These are phyloP conservation scores for Physeter macrocephalus DNA, from an alignment of 2,113 vertebrate species.

Conservation along the genomic window DNA sequence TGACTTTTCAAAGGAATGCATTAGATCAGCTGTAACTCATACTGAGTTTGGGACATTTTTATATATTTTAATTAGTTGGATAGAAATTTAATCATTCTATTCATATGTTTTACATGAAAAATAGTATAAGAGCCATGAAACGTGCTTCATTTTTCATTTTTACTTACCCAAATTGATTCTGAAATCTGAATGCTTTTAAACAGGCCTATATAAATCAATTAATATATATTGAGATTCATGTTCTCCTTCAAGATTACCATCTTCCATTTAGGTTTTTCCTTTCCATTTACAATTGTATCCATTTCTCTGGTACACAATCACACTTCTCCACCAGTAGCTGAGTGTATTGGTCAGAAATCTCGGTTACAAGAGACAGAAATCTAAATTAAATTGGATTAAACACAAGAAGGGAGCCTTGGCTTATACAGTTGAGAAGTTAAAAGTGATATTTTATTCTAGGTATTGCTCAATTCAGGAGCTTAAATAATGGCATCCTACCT, in stretches of 20 bases:
- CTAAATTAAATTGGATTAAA: neutral
- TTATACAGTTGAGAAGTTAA: neutral
- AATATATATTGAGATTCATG: neutral
- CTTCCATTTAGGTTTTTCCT: neutral
- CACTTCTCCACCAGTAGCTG: neutral
- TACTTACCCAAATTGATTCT: conserved; percentile 1
- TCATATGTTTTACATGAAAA: conserved; percentile 45
- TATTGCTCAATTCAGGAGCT: neutral
- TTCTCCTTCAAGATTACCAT: neutral
- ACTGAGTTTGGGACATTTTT: neutral
- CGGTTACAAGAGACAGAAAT: neutral
- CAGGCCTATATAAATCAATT: conserved; percentile 28
- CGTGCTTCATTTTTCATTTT: conserved; percentile 51
- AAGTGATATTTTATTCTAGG: neutral
- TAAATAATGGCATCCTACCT: neutral
- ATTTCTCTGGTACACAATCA: neutral
- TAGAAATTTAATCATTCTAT: conserved; percentile 25
- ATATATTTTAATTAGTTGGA: neutral
- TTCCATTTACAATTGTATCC: neutral
- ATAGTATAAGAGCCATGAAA: neutral
- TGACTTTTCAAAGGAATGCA: neutral
- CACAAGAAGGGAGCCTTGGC: neutral
- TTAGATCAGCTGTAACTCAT: neutral
- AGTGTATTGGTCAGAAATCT: neutral
- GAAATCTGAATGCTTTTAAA: conserved; percentile 38